Base-by-base conservation (phyloP, 2,113 vertebrate genomes). In the Notiomystis cincta region DNA sequence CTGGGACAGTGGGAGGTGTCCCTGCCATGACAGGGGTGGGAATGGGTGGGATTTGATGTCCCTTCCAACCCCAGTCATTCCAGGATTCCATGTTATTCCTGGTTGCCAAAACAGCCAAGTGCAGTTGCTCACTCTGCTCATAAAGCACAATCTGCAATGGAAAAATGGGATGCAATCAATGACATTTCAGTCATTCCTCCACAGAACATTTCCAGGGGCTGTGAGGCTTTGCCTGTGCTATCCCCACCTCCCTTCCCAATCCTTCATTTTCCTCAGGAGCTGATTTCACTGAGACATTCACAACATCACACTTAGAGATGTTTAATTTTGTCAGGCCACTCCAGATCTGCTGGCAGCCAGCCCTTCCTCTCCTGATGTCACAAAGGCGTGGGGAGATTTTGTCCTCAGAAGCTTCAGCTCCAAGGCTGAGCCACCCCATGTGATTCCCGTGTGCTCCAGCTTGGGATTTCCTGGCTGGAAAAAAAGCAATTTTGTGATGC, bases 21-120 rank as follows among this genome's bases (percentile, higher is more conserved):
- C 60, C 82, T 85, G 82, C 50, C 60, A 28, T 9, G 33, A 22
- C 17, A 18, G 48, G 38, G 69, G 11, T 33, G 57, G 47, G 0
- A 1, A 3, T 20, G 81, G 57, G 0, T 3, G 58, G 15, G n/a
- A 2, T 40, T 48, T 40, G 0, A 30, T 6, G 18, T 28, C 5
- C 23, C 15, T 28, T 23, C 38, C 7, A 4, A 1, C 35, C 28
- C 60, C 56, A 56, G 20, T 13, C 24, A 65, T 10, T 24, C 60
- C 13, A 10, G 0, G 16, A 57, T 42, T 35, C 37, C 24, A 5
- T 28, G 69, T n/a, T 67, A 37, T 16, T 38, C 48, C 44, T 7
- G 13, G 30, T 17, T 48, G 61, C 33, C 13, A 42, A 15, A 79
- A 6, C 44, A 58, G 16, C 45, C 44, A 7, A n/a, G 56, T 21